Conservation (phyloP, 2,113 vertebrate species). For the Arvicanthis niloticus region DNA sequence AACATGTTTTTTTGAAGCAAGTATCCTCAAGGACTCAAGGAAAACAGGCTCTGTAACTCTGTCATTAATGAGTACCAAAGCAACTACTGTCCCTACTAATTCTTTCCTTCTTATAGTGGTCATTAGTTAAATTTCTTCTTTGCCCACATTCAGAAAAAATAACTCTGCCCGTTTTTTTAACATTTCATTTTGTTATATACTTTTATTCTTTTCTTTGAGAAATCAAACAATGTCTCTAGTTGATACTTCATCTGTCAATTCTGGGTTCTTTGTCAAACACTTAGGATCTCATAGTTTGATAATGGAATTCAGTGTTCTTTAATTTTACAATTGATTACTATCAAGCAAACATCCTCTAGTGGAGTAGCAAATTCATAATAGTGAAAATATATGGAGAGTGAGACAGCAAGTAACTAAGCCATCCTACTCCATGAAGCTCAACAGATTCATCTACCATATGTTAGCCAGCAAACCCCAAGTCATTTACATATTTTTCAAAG, state of each 20-base stretch:
- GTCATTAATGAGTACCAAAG: not conserved
- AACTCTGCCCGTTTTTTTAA: not conserved
- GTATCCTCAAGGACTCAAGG: not conserved
- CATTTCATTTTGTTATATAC: not conserved
- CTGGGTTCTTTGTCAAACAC: not conserved
- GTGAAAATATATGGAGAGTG: not conserved
- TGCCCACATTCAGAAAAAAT: not conserved
- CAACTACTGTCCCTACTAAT: not conserved
- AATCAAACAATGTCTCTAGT: not conserved
- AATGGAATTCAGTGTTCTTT: not conserved
- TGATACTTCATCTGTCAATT: not conserved
- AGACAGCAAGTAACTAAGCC: not conserved
- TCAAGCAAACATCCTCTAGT: not conserved
- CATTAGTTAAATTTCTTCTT: not conserved
- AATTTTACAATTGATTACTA: constrained; percentile 6
- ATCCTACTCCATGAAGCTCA: not conserved
- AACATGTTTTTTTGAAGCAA: not conserved
- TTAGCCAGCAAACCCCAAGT: not conserved
- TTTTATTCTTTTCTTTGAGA: not conserved
- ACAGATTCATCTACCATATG: not conserved
- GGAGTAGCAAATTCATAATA: not conserved
- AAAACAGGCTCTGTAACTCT: not conserved
- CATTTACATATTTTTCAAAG: not conserved
- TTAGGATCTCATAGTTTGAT: not conserved
- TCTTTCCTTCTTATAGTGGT: not conserved